Conservation (phyloP, 2,797 vertebrate genomes). For the Cossypha niveicapilla region DNA sequence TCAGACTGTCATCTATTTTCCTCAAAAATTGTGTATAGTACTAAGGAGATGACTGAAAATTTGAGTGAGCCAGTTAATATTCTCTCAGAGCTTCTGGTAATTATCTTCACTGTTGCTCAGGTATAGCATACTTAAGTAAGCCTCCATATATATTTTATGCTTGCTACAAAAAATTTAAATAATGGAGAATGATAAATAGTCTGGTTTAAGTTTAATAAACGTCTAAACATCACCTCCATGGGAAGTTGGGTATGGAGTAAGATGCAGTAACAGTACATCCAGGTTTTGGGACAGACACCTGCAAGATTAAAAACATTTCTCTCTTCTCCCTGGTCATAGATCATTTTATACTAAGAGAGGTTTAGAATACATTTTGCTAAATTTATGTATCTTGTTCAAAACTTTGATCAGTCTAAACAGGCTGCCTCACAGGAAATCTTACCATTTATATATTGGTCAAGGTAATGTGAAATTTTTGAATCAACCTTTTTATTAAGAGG, state of each 20-base stretch:
- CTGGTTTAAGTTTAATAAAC: not conserved
- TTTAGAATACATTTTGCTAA: not conserved
- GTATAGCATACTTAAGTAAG: not conserved
- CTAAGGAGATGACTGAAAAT: not conserved
- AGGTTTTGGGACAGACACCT: not conserved
- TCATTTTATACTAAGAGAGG: not conserved
- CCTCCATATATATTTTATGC: not conserved
- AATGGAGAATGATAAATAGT: not conserved
- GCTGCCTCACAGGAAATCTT: not conserved
- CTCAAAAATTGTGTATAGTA: not conserved
- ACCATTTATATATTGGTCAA: not conserved
- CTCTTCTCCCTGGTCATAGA: not conserved
- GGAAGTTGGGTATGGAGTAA: not conserved
- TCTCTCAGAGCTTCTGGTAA: not conserved
- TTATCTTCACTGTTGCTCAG: not conserved
- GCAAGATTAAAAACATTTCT: not conserved
- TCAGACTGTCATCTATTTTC: not conserved
- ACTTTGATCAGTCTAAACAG: not conserved
- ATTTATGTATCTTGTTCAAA: not conserved
- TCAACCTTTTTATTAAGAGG: not conserved
- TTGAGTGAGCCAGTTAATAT: not conserved
- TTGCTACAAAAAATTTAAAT: not conserved
- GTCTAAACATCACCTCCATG: not conserved
- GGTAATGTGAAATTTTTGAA: not conserved
- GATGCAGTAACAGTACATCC: not conserved